Conservation (phyloP, 2,113 vertebrate genomes). For the Geococcyx californianus region DNA sequence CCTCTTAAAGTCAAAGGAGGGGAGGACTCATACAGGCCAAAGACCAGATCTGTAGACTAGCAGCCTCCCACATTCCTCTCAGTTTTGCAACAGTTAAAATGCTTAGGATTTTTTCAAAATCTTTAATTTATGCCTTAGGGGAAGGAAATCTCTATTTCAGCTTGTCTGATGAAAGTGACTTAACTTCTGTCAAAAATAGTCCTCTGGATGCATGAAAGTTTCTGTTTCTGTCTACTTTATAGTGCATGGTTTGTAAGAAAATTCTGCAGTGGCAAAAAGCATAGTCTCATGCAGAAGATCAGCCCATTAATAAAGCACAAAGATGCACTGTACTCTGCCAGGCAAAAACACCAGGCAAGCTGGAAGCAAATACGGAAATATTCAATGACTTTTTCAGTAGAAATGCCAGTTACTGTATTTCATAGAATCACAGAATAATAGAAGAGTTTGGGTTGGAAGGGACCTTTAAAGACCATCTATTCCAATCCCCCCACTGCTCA, state of each 20-base stretch:
- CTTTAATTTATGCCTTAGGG: not conserved
- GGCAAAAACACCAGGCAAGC: conserved; percentile 68
- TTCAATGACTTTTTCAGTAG: conserved; percentile 62
- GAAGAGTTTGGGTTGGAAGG: too few species aligned
- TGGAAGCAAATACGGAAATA: conserved; percentile 73
- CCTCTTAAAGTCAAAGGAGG: not conserved
- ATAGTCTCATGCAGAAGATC: conserved; percentile 43
- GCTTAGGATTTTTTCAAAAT: not conserved
- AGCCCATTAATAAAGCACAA: conserved; percentile 71
- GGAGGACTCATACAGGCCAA: not conserved
- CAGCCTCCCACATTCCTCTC: not conserved
- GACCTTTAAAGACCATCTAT: too few species aligned
- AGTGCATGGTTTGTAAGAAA: conserved; percentile 1
- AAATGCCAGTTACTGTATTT: conserved; percentile 61
- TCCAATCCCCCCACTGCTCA: too few species aligned
- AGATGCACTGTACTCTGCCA: conserved; percentile 63
- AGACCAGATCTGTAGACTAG: not conserved
- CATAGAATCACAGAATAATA: not conserved
- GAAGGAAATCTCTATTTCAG: not conserved
- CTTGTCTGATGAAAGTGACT: not conserved
- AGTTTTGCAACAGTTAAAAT: not conserved
- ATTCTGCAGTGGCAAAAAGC: conserved; percentile 15
- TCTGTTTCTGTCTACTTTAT: not conserved
- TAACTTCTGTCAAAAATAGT: not conserved
- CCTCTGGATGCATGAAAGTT: not conserved